Evolutionary conservation across 2,797 vertebrate species (phyloP).

Genomic region (Merluccius polli): DNA sequence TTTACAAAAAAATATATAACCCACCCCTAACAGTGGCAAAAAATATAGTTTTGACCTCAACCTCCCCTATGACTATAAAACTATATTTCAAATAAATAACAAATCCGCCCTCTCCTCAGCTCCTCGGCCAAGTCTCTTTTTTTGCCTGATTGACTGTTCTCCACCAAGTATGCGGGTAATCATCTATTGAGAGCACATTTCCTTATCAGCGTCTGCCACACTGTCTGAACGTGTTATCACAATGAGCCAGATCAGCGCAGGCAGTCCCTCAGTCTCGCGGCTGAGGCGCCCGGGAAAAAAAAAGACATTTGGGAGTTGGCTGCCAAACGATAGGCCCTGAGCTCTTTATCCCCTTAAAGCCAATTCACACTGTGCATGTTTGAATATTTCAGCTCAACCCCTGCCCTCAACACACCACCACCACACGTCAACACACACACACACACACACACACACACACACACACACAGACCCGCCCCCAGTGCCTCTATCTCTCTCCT

Average conservation of each 20-base stretch:
- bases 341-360: slow-evolving; percentile 85
- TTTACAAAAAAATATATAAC: slow-evolving; percentile 43
- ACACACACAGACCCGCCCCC: slow-evolving; percentile 43
- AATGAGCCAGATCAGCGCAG: slow-evolving; percentile 82
- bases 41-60: slow-evolving; percentile 47
- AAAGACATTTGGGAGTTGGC: slow-evolving; percentile 80
- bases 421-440: neutral
- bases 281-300: slow-evolving; percentile 84
- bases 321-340: slow-evolving; percentile 79
- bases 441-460: neutral
- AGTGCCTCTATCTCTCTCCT: slow-evolving; percentile 39
- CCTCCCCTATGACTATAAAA: slow-evolving; percentile 54
- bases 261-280: slow-evolving; percentile 74
- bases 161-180: slow-evolving; percentile 74
- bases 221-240: slow-evolving; percentile 87
- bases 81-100: slow-evolving; percentile 55
- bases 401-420: slow-evolving; percentile 43
- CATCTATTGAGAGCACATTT: slow-evolving; percentile 78
- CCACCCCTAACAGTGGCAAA: slow-evolving; percentile 34
- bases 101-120: slow-evolving; percentile 65
- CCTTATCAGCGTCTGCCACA: slow-evolving; percentile 88
- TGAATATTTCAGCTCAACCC: slow-evolving; percentile 72
- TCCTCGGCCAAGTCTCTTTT: slow-evolving; percentile 59
- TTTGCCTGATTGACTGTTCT: slow-evolving; percentile 74
- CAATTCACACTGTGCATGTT: slow-evolving; percentile 85